Base-by-base conservation (phyloP, 2,113 vertebrate genomes). In the Rhinichthys klamathensis region DNA sequence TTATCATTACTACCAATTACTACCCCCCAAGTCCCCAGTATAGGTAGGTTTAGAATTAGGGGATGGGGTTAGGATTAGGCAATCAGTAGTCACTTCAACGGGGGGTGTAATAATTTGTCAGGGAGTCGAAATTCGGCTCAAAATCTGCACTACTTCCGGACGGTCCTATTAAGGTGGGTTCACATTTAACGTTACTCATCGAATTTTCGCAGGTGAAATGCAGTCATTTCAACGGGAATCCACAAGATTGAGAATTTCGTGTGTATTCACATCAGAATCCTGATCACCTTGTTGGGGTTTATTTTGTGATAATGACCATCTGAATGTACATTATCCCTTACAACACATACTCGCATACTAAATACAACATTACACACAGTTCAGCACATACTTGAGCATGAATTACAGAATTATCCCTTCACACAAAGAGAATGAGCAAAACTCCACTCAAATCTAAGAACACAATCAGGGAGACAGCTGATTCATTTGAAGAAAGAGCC, bases 381-480 rank as follows among this genome's bases (percentile, higher is more conserved):
- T 13, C 58, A 86, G 79, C n/a, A 69, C 77, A 58, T 10, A 30
- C 41, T 49, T 84, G 69, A 72, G 69, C 18, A 6, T n/a, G 69
- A 72, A 41, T 72, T 41, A 27, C 72, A 18, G 5, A 82, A 82
- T 75, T 54, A 67, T 74, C 51, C 82, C 15, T 3, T 77, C 86
- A 77, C 69, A 77, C 78, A 73, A 41, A 77, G 21, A 81, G 76
- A 79, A 60, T 41, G 76, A 79, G 54, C 54, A 60, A 32, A 56
- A 60, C 23, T 7, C 30, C 54, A 61, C 27, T 60, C 56, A 49
- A 30, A 30, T 65, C n/a, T 32, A 21, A 49, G 65, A 65, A 82
- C 25, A 83, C 60, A 79, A 74, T 27, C 35, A 61, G 63, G 58
- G 11, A 54, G 56, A 83, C 25, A 78, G 11, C 13, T 51, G 32